phyloP scores from a whole-genome alignment of 2,888 invertebrate genomes.

The Pseudococcus jackbeardsleyi region DNA sequence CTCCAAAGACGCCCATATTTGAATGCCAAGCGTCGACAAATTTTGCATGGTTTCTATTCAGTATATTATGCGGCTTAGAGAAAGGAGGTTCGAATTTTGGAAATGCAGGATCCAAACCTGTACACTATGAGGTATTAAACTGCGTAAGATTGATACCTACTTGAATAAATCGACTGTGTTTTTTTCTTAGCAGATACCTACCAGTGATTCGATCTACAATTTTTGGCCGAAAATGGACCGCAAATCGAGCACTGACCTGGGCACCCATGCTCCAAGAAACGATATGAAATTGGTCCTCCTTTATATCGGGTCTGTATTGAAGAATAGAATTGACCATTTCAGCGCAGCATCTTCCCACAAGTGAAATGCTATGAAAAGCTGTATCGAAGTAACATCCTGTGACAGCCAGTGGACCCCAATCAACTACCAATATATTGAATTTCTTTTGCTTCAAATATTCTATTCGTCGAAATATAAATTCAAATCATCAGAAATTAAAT shows the following conservation, averaged over 20 bases:
- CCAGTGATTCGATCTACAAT: not conserved
- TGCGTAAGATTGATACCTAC: not conserved
- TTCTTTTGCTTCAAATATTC: not conserved
- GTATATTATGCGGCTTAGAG: conserved; percentile 65
- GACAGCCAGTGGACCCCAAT: not conserved
- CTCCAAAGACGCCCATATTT: conserved; percentile 67
- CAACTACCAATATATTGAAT: not conserved
- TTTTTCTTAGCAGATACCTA: not conserved
- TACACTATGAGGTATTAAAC: not conserved
- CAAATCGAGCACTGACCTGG: not conserved
- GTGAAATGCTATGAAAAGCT: not conserved
- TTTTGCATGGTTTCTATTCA: conserved; percentile 68
- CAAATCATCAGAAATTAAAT: not conserved
- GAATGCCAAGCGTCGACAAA: conserved; percentile 68
- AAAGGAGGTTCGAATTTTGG: conserved; percentile 67
- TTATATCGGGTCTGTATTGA: not conserved
- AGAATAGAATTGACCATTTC: not conserved
- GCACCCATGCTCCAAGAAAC: conserved; percentile 11
- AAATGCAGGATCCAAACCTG: conserved; percentile 68
- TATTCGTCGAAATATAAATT: not conserved
- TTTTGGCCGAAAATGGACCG: not conserved
- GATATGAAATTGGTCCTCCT: not conserved
- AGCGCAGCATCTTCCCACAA: not conserved
- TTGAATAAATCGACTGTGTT: not conserved
- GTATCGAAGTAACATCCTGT: not conserved